Base-by-base conservation (phyloP, 2,888 invertebrate genomes). In the Torymus aiolomorphi region DNA sequence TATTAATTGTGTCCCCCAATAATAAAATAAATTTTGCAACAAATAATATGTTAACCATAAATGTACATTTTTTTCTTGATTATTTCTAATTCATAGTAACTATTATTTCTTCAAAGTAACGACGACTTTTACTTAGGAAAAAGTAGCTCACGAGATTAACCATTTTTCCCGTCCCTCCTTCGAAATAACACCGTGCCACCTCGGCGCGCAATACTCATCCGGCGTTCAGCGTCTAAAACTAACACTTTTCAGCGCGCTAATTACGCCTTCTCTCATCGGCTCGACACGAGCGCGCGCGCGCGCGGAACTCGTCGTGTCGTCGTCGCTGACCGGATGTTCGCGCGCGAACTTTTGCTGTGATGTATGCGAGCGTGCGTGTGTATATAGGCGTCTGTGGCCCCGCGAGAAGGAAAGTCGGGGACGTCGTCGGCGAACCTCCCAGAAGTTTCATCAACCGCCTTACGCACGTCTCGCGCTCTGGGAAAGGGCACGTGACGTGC, bases 401-500 rank as follows among this genome's bases (percentile, higher is more conserved):
- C 59, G 18, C 59, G 18, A 56, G 16, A 16, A 59, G 49, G 70
- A 70, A 66, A 61, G 62, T 18, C 54, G 10, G n/a, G 42, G 52
- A 11, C 13, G 61, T 16, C 20, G 61, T 49, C 72, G 74, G 51
- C 51, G 73, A 74, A 77, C 73, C 73, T 74, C 77, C 69, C 73
- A 81, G 85, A 84, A 84, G 82, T 87, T 87, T 87, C 87, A 88
- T 88, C 88, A 87, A 85, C 85, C 84, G 83, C 84, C 84, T 84
- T 82, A 85, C 86, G 85, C 88, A 87, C 88, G 88, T 88, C 85
- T 78, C 73, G 69, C 75, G 74, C 77, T 74, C 74, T 57, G 70
- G 74, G 75, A 56, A 52, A 66, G 49, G 57, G 49, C 87, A 88
- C 90, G 90, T 90, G 90, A 90, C 88, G 85, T 80, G 90, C 90